Evolutionary conservation across 1,140 invertebrate genomes (phyloP).

Genomic region (Macrostomum lignano): DNA sequence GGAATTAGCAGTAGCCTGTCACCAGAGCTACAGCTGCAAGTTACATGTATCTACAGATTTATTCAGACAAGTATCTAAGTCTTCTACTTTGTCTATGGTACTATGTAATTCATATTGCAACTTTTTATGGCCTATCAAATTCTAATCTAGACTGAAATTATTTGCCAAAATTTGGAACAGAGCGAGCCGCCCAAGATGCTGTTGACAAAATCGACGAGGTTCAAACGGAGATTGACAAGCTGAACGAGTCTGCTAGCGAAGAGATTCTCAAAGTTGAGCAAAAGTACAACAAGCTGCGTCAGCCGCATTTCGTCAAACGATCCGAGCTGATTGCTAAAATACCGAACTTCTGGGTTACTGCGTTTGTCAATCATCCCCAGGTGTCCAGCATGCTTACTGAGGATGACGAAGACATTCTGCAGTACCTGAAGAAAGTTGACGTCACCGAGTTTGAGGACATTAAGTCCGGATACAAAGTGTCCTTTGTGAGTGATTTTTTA

Average conservation of each 20-base stretch:
- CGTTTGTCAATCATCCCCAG: conserved; percentile 65
- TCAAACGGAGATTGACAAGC: conserved; percentile 27
- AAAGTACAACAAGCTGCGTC: conserved; percentile 58
- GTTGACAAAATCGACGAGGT: conserved; percentile 29
- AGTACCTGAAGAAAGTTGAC: conserved; percentile 44
- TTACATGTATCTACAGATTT: no score
- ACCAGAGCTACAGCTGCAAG: no score
- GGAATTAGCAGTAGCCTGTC: no score
- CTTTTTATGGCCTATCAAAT: no score
- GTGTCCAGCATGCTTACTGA: conserved; percentile 50
- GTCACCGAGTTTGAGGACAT: conserved; percentile 68
- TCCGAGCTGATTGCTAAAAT: conserved; percentile 55
- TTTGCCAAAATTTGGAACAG: no score
- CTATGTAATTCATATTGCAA: no score
- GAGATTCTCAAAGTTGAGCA: conserved; percentile 68
- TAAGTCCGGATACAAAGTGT: conserved; percentile 45
- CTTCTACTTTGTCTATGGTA: no score
- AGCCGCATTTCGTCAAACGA: conserved; percentile 53
- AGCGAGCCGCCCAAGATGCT: no score
- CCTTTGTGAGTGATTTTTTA: conserved; percentile 20
- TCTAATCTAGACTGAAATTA: no score
- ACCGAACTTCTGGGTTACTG: conserved; percentile 65
- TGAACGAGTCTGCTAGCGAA: conserved; percentile 40
- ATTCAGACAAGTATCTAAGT: no score
- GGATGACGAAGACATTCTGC: conserved; percentile 56